Evolutionary conservation across 2,797 vertebrate genomes (phyloP).

Genomic region (Onychomys leucogaster): DNA sequence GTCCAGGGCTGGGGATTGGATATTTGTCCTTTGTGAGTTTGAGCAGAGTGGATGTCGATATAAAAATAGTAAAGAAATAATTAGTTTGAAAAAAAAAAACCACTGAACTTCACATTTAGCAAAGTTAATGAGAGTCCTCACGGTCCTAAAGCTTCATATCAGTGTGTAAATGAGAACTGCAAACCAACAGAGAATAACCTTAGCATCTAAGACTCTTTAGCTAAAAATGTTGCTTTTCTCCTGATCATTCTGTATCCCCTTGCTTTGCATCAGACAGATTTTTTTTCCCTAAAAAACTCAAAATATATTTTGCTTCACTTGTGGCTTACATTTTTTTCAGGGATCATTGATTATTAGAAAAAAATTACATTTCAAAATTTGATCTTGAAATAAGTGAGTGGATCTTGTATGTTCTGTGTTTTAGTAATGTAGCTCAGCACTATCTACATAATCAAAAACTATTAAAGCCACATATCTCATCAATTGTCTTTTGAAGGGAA

Average conservation of each 20-base stretch:
- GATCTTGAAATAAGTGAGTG: background rate
- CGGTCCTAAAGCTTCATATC: constrained; percentile 52
- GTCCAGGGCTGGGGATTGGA: background rate
- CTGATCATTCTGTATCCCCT: background rate
- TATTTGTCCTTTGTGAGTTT: constrained; percentile 69
- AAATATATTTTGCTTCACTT: constrained; percentile 41
- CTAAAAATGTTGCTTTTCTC: constrained; percentile 33
- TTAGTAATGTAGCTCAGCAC: background rate
- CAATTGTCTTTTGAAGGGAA: background rate
- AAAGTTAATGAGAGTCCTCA: constrained; percentile 73
- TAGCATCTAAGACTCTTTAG: constrained; percentile 31
- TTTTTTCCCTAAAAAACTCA: background rate
- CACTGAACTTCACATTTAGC: constrained; percentile 65
- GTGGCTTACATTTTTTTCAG: constrained; percentile 9
- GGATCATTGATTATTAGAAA: background rate
- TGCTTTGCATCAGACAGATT: constrained; percentile 38
- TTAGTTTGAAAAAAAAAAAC: constrained; percentile 36
- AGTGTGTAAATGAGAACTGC: constrained; percentile 59
- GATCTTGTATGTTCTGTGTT: background rate
- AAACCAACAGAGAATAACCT: constrained; percentile 64
- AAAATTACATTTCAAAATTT: background rate
- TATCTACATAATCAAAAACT: background rate
- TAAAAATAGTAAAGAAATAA: constrained; percentile 80
- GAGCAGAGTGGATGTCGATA: constrained; percentile 1
- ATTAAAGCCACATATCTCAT: background rate